These are phyloP conservation scores for Tiphia femorata DNA, from an alignment of 2,888 invertebrate species.

Conservation along the genomic window DNA sequence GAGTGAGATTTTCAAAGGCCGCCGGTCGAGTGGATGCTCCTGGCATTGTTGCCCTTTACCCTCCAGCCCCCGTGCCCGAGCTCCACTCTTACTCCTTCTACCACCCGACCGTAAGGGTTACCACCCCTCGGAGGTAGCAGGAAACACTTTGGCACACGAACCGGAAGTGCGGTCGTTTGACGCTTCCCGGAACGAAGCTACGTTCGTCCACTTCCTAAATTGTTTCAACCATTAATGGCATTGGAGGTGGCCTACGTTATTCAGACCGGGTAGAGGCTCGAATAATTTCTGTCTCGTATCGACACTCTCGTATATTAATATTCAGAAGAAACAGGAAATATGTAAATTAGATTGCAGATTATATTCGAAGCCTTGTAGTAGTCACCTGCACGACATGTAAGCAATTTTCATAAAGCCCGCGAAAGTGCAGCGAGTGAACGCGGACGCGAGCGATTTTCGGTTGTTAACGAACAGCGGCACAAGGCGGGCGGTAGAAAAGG, in stretches of 20 bases:
- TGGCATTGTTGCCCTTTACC: conserved; percentile 64
- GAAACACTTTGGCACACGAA: conserved; percentile 55
- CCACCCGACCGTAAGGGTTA: background rate
- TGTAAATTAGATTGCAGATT: too few relatives aligned
- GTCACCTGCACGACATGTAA: too few relatives aligned
- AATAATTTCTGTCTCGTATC: too few relatives aligned
- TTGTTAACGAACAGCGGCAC: too few relatives aligned
- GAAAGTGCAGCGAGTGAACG: too few relatives aligned
- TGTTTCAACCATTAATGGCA: conserved; percentile 9
- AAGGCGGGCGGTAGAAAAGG: too few relatives aligned
- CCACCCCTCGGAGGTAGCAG: conserved; percentile 30
- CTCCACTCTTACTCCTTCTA: background rate
- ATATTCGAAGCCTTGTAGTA: too few relatives aligned
- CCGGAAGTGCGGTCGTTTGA: conserved; percentile 61
- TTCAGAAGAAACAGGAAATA: too few relatives aligned
- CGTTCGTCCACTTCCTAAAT: conserved; percentile 19
- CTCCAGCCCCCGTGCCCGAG: conserved; percentile 28
- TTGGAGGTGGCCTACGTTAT: background rate
- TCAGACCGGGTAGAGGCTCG: too few relatives aligned
- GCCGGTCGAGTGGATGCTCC: conserved; percentile 55
- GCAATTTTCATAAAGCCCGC: too few relatives aligned
- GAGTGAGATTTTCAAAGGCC: conserved; percentile 56
- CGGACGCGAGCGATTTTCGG: too few relatives aligned
- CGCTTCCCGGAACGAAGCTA: conserved; percentile 47
- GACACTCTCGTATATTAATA: too few relatives aligned